Percentiles rank a stretch among this genome's conserved stretches.
phyloP scores from a whole-genome alignment of 1,140 invertebrate genomes.

The Macrosteles quadrilineatus region DNA sequence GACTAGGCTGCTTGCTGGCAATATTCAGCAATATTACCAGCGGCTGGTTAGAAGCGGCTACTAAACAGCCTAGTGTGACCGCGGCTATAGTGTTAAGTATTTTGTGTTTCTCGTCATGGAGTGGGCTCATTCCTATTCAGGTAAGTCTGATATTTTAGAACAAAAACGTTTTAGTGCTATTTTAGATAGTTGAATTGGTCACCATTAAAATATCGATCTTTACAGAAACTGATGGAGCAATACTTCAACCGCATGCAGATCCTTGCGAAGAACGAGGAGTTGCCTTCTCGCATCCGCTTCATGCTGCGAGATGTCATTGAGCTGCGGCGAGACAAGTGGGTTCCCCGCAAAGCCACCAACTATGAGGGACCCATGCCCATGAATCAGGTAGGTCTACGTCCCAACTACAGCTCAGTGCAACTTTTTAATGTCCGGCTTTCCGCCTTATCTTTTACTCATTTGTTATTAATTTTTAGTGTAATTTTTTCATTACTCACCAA shows the following conservation, averaged over 20 bases:
- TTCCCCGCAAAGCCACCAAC: conserved; percentile 74
- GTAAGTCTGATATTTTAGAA: too few species aligned
- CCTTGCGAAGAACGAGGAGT: conserved; percentile 76
- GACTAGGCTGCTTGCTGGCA: too few species aligned
- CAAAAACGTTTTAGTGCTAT: too few species aligned
- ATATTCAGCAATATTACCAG: too few species aligned
- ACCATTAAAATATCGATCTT: not conserved
- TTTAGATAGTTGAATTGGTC: too few species aligned
- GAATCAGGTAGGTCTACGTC: conserved; percentile 73
- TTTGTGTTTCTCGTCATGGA: too few species aligned
- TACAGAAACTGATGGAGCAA: conserved; percentile 80
- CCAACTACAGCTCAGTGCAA: conserved; percentile 12
- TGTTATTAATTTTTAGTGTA: not conserved
- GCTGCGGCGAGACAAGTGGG: conserved; percentile 83
- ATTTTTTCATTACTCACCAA: not conserved
- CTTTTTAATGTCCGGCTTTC: not conserved
- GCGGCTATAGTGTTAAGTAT: too few species aligned
- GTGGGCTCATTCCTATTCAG: too few species aligned
- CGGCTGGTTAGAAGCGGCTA: too few species aligned
- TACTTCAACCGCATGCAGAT: conserved; percentile 91
- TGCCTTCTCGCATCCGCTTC: conserved; percentile 93
- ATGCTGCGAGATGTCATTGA: conserved; percentile 96
- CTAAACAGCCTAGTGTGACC: too few species aligned
- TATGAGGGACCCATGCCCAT: conserved; percentile 87
- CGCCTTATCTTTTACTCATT: not conserved